Base-by-base conservation (phyloP, 2,888 invertebrate species). In the Coelinius sp. region DNA sequence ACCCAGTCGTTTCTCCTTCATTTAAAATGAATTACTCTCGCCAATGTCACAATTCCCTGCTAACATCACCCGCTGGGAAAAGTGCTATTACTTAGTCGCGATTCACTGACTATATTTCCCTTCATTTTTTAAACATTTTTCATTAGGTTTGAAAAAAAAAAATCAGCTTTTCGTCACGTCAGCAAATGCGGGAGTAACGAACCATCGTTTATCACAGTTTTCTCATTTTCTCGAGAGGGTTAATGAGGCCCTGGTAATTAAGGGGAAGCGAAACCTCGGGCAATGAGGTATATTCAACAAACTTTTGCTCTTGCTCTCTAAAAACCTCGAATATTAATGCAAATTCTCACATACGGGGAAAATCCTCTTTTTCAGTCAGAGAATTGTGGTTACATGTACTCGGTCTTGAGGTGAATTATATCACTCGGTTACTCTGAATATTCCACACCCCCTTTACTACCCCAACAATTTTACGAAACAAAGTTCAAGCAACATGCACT, bases 231-330 rank as follows among this genome's bases (percentile, higher is more conserved):
- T 38, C 59, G 41, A 63, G 31, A 27, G 52, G 66, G 68, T 68
- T 72, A 72, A 72, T 72, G 72, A 72, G 68, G 27, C 49, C 31
- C 38, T 56, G 44, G 56, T 64, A 72, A 72, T 68, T 72, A 72
- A 35, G 27, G 62, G 41, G 41, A 35, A 22, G 41, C 56, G 56
- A 17, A 35, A 59, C 17, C 59, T 31, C 59, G 12, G 35, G 27
- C 59, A n/a, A 59, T 20, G 31, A 10, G n/a, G 59, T 17, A 31
- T 59, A 31, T 59, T 35, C 59, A 59, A 14, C 59, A 59, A 59
- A 56, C 59, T 35, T 35, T 35, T 35, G 2, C 20, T 10, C 59
- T 35, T 10, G 2, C 22, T 14, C 31, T 8, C 31, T 31, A 17
- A 31, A 14, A 59, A 35, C 35, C 17, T 7, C 31, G 59, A 35